Base-by-base conservation (phyloP, 1,140 invertebrate species). In the Zaprionus africanus region DNA sequence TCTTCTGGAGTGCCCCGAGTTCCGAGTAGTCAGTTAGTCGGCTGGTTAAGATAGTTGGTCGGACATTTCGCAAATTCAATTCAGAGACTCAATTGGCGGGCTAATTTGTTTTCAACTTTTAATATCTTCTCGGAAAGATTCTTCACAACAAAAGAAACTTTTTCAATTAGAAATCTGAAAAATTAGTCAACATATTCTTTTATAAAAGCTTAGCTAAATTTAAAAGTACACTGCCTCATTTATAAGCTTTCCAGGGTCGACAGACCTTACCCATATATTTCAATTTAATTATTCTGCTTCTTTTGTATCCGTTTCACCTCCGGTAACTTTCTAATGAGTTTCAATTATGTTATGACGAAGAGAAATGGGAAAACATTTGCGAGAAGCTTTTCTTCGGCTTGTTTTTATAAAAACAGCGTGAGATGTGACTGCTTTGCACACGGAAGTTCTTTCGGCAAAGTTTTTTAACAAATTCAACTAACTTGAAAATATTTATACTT, bases 1-100 rank as follows among this genome's bases (percentile, higher is more conserved):
- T 64, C 65, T 58, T 57, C 65, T 74, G 13, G 38, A 81, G 81
- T 85, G 82, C 26, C 64, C 53, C 77, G 11, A 43, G 63, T 65
- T 43, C 43, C 12, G 6, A 51, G 43, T 60, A 78, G 64, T 62
- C 26, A 46, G 70, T 17, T 74, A 70, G 24, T 46, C 26, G 9
- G 34, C 4, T 1, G 62, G 12, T 62, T 46, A 64, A 26, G 51
- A 61, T 63, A 63, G 62, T 71, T 71, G 17, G 12, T 4, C 6
- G n/a, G 5, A 34, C n/a, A 24, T 19, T 36, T 59, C 15, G 53
- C 13, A 26, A n/a, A 41, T 15, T 41, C 5, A 6, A n/a, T 15
- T 41, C 5, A 6, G 6, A 41, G 6, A n/a, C 15, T 41, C 41
- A 56, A 31, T 17, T 56, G 53, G 53, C 53, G n/a, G n/a, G 15